Evolutionary conservation across 2,113 vertebrate genomes (phyloP), one percentile per base, ranked within the genome.

Genomic region (Diglossa brunneiventris): DNA sequence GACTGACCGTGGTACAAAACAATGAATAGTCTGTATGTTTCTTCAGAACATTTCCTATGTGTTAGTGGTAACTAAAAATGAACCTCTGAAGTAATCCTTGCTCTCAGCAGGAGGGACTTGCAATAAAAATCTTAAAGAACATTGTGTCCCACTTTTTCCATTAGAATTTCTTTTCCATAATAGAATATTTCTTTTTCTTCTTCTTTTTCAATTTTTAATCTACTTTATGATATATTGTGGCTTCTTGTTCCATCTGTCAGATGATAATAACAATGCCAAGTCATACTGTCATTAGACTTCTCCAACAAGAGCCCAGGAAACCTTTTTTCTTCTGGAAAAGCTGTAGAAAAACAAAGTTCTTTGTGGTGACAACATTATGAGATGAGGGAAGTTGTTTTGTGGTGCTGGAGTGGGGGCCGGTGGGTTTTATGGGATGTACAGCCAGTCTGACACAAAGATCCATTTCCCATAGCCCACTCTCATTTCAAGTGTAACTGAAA

Each of bases 1-100:
- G 39, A 58, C 90, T 83, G 90, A 90, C 81, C 31, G 1, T 81
- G 64, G 87, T 86, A 89, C 67, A 78, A 91, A 97, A 91, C 94
- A 97, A 89, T 89, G 94, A 75, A 52, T 81, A 74, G 37, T 89
- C 80, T 94, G n/a, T 96, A 47, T 95, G 53, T 92, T 92, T 83
- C 80, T 92, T 74, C 22, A 6, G 87, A 95, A 91, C 80, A 56
- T 93, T 96, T 89, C 50, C 88, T 95, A 15, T 89, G 63, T 81
- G 77, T 52, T 95, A 81, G 52, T 93, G 62, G 74, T 69, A 82
- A 72, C 95, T 93, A 89, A 93, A 95, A 95, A 94, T 89, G 92
- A 76, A 70, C 49, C 55, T 93, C 83, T 83, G 55, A 88, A 92
- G 62, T 82, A 81, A 93, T 61, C 76, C 64, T 79, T 83, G 67